A percentile compares a stretch with the other conserved stretches of the same genome.
phyloP scores from a whole-genome alignment of 2,797 vertebrate genomes.

The Oryzias sinensis region DNA sequence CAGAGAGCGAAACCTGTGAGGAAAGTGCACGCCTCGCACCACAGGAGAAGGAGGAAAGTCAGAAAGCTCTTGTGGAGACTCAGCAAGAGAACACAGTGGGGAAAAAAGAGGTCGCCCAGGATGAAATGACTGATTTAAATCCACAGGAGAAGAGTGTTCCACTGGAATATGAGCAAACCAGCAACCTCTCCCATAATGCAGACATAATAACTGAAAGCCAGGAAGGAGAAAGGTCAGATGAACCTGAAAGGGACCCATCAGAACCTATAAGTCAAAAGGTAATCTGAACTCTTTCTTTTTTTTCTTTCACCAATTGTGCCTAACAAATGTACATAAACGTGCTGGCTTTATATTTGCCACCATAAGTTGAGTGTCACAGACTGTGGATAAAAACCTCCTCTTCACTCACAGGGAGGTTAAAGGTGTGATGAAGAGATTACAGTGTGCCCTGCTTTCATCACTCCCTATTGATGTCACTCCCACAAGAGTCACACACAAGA shows the following conservation, averaged over 20 bases:
- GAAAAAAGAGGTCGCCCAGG: conserved; percentile 28
- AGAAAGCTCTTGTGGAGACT: conserved; percentile 13
- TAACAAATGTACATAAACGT: background rate
- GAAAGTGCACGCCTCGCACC: conserved; percentile 3
- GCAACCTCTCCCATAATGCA: conserved; percentile 17
- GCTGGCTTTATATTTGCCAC: background rate
- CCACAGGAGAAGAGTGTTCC: conserved; percentile 18
- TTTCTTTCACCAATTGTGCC: background rate
- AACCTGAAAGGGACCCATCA: conserved; percentile 24
- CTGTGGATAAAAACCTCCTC: background rate
- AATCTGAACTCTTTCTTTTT: conserved; percentile 10
- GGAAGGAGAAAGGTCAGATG: conserved; percentile 32
- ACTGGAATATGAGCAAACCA: conserved; percentile 24
- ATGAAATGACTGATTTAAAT: conserved; percentile 26
- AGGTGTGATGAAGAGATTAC: conserved; percentile 32
- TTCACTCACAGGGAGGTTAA: conserved; percentile 13
- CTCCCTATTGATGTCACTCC: background rate
- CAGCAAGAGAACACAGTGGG: conserved; percentile 20
- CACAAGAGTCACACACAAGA: no score
- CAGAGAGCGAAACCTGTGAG: conserved; percentile 33
- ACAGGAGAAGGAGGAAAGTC: conserved; percentile 32
- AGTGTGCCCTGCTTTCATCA: conserved; percentile 53
- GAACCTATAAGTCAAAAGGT: conserved; percentile 62
- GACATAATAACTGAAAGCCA: conserved; percentile 24
- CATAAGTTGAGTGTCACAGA: conserved; percentile 1